phyloP scores from a whole-genome alignment of 92 coral and sea anemone species.

The Blastomussa wellsi region DNA sequence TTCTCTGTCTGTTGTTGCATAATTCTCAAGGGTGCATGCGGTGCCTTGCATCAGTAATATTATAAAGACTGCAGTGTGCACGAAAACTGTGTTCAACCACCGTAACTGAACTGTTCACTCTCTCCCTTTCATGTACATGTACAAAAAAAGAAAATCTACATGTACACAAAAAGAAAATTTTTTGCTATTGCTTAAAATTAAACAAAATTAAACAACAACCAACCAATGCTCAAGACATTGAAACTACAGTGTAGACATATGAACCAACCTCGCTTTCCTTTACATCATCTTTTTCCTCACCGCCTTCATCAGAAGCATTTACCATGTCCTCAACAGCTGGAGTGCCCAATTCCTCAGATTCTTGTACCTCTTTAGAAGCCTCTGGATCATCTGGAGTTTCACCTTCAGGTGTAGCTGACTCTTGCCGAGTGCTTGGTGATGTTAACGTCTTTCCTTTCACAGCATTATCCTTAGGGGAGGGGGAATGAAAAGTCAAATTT shows the following conservation, averaged over 20 bases:
- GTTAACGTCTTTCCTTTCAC: conserved; percentile 16
- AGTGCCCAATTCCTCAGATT: conserved; percentile 17
- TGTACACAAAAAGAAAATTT: not conserved
- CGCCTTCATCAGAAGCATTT: conserved; percentile 26
- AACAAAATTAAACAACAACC: too few species aligned
- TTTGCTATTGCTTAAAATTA: not conserved
- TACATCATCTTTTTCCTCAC: conserved; percentile 28
- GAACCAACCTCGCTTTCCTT: conserved; percentile 19
- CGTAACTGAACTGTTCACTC: not conserved
- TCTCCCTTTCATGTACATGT: not conserved
- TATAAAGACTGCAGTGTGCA: too few species aligned
- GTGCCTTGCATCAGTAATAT: too few species aligned
- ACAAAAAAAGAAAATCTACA: not conserved
- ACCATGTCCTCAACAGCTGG: not conserved
- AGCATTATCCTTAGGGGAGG: conserved; percentile 3
- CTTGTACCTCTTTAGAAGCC: conserved; percentile 14
- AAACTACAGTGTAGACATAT: not conserved
- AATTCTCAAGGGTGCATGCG: too few species aligned
- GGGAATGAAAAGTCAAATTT: not conserved
- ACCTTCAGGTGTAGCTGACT: conserved; percentile 17
- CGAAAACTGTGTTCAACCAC: too few species aligned
- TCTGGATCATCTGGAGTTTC: not conserved
- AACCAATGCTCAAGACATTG: not conserved
- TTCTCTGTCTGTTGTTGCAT: too few species aligned
- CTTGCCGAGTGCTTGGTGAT: conserved; percentile 13